phyloP scores from a whole-genome alignment of 2,113 vertebrate species.

The Saimiri boliviensis region DNA sequence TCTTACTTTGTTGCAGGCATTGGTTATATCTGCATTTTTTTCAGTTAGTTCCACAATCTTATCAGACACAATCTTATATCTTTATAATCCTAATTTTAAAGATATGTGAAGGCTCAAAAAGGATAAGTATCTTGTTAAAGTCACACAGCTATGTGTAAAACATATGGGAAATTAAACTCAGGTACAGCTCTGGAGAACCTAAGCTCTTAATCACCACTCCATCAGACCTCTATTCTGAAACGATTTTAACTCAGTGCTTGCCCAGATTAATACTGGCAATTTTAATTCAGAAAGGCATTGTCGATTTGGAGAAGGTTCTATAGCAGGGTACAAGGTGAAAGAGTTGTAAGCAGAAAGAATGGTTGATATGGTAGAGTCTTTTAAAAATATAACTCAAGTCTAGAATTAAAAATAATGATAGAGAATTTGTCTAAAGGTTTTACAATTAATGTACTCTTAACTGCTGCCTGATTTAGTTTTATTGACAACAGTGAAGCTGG shows the following conservation, averaged over 20 bases:
- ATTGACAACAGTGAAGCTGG: background rate
- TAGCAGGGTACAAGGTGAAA: conserved; percentile 13
- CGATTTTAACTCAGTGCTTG: background rate
- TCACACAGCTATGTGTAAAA: background rate
- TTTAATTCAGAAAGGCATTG: conserved; percentile 51
- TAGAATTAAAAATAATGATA: conserved; percentile 27
- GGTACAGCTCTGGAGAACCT: background rate
- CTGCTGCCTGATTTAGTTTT: conserved; percentile 8
- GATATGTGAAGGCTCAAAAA: conserved; percentile 4
- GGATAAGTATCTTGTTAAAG: conserved; percentile 27
- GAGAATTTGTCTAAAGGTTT: conserved; percentile 29
- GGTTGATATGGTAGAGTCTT: conserved; percentile 35
- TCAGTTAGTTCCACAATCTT: conserved; percentile 34
- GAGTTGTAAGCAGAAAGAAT: conserved; percentile 20
- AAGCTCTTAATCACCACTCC: background rate
- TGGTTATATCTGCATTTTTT: conserved; percentile 11
- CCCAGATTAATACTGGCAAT: background rate
- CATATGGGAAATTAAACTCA: conserved; percentile 43
- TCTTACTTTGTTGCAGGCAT: background rate
- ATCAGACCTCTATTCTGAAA: background rate
- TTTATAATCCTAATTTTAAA: conserved; percentile 37
- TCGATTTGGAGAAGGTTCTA: conserved; percentile 44
- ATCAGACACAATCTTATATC: background rate
- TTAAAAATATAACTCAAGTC: conserved; percentile 44
- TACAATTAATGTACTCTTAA: background rate